A percentile compares a stretch with the other conserved stretches of the same genome.
These are phyloP conservation scores for Colaptes auratus DNA, from an alignment of 2,113 vertebrate species.

Conservation along the genomic window DNA sequence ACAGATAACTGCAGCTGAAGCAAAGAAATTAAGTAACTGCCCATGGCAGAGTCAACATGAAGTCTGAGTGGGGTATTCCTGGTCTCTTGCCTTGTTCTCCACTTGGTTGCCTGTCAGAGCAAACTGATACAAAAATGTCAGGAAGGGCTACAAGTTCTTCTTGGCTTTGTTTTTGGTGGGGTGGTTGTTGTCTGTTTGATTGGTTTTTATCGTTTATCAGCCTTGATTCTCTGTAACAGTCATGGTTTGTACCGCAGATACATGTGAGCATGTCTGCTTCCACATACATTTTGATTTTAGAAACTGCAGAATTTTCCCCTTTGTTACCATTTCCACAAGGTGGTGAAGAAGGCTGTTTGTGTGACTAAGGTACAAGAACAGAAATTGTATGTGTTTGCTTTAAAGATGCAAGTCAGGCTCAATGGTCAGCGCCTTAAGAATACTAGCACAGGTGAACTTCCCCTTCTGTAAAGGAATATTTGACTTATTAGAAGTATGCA, in stretches of 20 bases:
- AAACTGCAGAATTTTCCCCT: constrained; percentile 33
- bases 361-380: constrained; percentile 24
- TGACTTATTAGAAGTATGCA: background rate
- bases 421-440: background rate
- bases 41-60: background rate
- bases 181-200: background rate
- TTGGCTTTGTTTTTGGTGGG: background rate
- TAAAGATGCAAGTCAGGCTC: background rate
- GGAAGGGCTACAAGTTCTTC: background rate
- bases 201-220: background rate
- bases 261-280: background rate
- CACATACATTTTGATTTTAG: constrained; percentile 34
- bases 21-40: background rate
- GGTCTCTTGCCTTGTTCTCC: background rate
- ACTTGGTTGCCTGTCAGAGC: background rate
- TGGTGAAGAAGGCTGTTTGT: constrained; percentile 19
- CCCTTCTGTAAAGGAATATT: background rate
- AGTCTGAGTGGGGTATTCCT: background rate
- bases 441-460: background rate
- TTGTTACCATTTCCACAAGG: constrained; percentile 11
- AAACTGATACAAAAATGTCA: background rate
- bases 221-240: background rate
- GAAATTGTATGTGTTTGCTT: background rate
- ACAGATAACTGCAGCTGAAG: background rate
- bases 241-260: background rate